Evolutionary conservation across 2,797 vertebrate species (phyloP).

Genomic region (Catostomus latipinnis): DNA sequence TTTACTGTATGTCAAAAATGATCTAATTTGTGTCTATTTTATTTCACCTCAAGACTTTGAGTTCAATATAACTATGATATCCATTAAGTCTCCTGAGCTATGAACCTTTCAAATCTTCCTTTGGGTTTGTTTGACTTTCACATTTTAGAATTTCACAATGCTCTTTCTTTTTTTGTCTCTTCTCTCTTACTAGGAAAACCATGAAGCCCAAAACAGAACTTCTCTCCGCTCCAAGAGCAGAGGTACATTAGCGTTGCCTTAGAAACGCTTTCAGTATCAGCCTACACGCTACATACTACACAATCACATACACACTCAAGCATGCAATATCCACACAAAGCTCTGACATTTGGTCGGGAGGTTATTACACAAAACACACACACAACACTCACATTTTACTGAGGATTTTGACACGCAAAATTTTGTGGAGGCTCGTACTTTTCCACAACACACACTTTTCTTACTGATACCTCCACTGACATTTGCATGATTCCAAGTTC

Average conservation of each 20-base stretch:
- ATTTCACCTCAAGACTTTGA: background rate
- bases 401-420: slow-evolving; percentile 37
- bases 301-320: slow-evolving; percentile 35
- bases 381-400: slow-evolving; percentile 17
- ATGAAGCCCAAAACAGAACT: slow-evolving; percentile 76
- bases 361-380: slow-evolving; percentile 41
- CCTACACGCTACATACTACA: slow-evolving; percentile 48
- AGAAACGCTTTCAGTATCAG: slow-evolving; percentile 63
- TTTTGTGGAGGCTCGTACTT: slow-evolving; percentile 24
- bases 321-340: slow-evolving; percentile 39
- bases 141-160: background rate
- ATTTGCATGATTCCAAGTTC: too few species aligned
- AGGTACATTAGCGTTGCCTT: slow-evolving; percentile 73
- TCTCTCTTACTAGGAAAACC: slow-evolving; percentile 70
- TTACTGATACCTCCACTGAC: too few species aligned
- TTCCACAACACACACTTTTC: background rate
- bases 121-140: slow-evolving; percentile 48
- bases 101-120: slow-evolving; percentile 28
- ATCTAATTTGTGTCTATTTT: background rate
- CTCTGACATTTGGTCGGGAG: slow-evolving; percentile 30
- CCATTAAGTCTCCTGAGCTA: background rate
- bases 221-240: slow-evolving; percentile 80
- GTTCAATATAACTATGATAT: too few species aligned
- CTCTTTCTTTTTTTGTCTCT: slow-evolving; percentile 15
- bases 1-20: background rate